phyloP scores from a whole-genome alignment of 2,797 vertebrate species.

The Graptemys geographica region DNA sequence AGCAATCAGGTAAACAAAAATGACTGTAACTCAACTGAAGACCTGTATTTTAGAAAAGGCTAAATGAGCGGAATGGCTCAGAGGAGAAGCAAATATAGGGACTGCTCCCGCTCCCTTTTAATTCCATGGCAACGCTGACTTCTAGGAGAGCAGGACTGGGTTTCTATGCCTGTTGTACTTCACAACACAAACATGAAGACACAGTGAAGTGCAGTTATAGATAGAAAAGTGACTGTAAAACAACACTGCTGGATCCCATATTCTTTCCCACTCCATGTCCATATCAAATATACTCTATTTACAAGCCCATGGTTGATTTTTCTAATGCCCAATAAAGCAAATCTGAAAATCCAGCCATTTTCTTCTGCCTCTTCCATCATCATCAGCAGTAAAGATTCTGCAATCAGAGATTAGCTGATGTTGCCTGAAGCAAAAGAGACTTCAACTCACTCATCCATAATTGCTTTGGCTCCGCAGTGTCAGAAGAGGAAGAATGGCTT shows the following conservation, averaged over 20 bases:
- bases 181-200: accelerated
- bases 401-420: not conserved
- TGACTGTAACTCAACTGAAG: not conserved
- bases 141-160: not conserved
- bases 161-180: not conserved
- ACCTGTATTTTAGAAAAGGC: not conserved
- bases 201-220: not conserved
- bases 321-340: not conserved
- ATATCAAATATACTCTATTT: not conserved
- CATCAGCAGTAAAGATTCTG: not conserved
- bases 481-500: not conserved
- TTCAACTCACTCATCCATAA: not conserved
- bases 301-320: not conserved
- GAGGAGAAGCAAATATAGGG: not conserved
- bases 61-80: not conserved
- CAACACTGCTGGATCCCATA: not conserved
- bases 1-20: not conserved
- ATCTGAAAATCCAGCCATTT: not conserved
- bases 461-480: not conserved
- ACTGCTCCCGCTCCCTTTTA: not conserved
- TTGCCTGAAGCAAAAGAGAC: slow-evolving; percentile 1
- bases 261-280: not conserved
- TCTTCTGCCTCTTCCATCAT: not conserved
- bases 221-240: not conserved
- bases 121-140: not conserved